Percentiles rank a stretch among this genome's conserved stretches.
Conservation (phyloP, 2,888 invertebrate genomes). For the Cephus pulcher region DNA sequence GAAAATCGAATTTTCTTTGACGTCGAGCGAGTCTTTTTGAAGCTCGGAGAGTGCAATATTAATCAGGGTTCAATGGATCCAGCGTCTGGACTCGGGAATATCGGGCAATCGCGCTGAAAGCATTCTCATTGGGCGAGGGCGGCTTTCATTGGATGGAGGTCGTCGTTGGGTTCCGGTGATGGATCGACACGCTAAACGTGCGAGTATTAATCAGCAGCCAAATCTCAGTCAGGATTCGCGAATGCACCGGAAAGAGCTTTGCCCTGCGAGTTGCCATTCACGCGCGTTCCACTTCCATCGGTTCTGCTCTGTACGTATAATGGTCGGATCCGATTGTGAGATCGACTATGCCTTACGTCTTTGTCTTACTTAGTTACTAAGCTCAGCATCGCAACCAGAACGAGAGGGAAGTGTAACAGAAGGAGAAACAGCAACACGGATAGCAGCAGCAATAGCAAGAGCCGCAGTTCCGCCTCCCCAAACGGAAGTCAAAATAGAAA, state of each 20-base stretch:
- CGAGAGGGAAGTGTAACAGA: background rate
- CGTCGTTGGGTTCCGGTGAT: background rate
- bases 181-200: background rate
- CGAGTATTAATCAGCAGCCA: background rate
- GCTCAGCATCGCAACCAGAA: background rate
- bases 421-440: background rate
- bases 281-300: background rate
- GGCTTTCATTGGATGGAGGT: background rate
- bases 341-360: slow-evolving; percentile 18
- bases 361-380: slow-evolving; percentile 27
- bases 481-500: background rate
- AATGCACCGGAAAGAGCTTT: background rate
- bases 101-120: slow-evolving; percentile 12
- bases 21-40: background rate
- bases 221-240: background rate
- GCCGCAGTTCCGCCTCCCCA: no score
- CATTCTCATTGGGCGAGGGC: slow-evolving; percentile 5
- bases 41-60: slow-evolving; percentile 4
- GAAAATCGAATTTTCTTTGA: background rate
- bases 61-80: slow-evolving; percentile 6
- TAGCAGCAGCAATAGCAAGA: background rate
- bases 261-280: background rate
- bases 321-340: no score
- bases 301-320: background rate
- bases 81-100: slow-evolving; percentile 9